phyloP scores from a whole-genome alignment of 2,113 vertebrate genomes.

The Phainopepla nitens region DNA sequence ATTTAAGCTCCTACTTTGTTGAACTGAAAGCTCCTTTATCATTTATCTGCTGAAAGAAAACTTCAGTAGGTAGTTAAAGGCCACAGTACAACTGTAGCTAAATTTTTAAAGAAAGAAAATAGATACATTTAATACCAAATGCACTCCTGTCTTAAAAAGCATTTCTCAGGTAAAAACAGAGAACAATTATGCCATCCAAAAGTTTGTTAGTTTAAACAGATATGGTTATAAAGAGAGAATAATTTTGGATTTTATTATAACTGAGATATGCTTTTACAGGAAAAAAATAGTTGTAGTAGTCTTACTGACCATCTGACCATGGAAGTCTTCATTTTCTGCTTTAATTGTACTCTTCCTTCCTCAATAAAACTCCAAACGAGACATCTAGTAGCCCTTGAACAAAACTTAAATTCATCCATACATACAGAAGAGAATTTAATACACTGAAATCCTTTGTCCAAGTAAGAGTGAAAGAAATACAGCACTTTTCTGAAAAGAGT shows the following conservation, averaged over 20 bases:
- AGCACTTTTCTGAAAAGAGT: background rate
- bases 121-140: background rate
- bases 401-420: background rate
- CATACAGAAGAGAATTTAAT: background rate
- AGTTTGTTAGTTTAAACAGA: background rate
- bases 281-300: background rate
- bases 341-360: background rate
- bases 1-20: background rate
- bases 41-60: background rate
- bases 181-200: background rate
- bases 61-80: background rate
- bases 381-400: background rate
- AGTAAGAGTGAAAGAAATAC: background rate
- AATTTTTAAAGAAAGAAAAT: background rate
- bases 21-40: background rate
- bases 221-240: background rate
- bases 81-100: background rate
- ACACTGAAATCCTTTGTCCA: background rate
- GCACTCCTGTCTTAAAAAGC: background rate
- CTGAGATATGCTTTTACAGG: background rate
- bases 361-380: background rate
- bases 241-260: background rate
- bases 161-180: background rate
- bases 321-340: background rate
- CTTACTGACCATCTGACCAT: background rate